Evolutionary conservation across 2,797 vertebrate species (phyloP), one percentile per base, ranked within the genome.

Genomic region (Tapera naevia): DNA sequence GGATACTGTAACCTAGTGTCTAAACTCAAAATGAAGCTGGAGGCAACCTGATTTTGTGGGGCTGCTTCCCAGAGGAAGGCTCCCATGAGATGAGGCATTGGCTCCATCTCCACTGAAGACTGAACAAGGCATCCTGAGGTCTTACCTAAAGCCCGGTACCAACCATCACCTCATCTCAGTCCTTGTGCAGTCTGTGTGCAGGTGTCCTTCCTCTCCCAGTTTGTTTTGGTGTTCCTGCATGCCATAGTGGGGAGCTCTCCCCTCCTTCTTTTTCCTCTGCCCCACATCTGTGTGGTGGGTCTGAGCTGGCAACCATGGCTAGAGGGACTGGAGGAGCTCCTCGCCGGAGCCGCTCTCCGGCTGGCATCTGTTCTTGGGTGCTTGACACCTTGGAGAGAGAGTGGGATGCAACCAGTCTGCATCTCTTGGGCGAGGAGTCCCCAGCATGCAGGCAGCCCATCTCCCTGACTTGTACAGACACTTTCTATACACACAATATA

Each of bases 401-500:
- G 43, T 13, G 27, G 88, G 83, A 58, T 8, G 6, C 48, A 27
- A 21, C 37, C 1, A 0, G 25, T 72, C 61, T 35, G 64, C 66
- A 62, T 83, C 83, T 73, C 73, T 50, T 24, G 43, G 88, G 79
- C 2, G 5, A 82, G 81, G 62, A 80, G 61, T 62, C 87, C 79
- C 79, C 79, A 61, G 57, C 2, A 0, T 18, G 41, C 37, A 72
- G 92, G 83, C 89, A 93, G 88, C 51, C 70, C 76, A 60, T 33
- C 92, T 86, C 75, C 82, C 90, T 81, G 92, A 41, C 94, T 72
- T 96, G 93, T 95, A 96, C 95, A 94, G 95, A 76, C 80, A 70
- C 91, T 95, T 96, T 96, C 84, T 96, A 96, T 86, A 91, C 76
- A 65, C 88, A 70, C 15, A 3, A 81, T 96, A 95, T 97, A 96